Percentiles rank a stretch among this genome's conserved stretches.
These are phyloP conservation scores for Monomorium pharaonis DNA, from an alignment of 1,140 invertebrate genomes.

Conservation along the genomic window DNA sequence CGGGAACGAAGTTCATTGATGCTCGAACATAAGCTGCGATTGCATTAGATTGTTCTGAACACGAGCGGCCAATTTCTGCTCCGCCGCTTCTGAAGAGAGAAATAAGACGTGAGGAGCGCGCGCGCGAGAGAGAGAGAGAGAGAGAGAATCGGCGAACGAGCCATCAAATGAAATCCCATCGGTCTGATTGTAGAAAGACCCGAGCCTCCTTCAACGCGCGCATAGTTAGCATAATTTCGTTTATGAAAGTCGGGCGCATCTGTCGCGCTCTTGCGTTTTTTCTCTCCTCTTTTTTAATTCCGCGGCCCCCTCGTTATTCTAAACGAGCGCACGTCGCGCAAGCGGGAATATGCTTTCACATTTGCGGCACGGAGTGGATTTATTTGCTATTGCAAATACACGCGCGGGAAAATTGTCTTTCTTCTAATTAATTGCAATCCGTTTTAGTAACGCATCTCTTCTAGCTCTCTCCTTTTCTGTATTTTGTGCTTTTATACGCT, in stretches of 20 bases:
- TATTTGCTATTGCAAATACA: conserved; percentile 17
- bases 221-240: conserved; percentile 78
- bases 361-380: conserved; percentile 19
- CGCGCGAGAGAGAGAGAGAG: background rate
- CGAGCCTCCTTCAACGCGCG: conserved; percentile 57
- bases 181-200: conserved; percentile 45
- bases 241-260: conserved; percentile 69
- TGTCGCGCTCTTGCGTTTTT: conserved; percentile 22
- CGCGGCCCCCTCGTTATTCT: conserved; percentile 16
- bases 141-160: background rate
- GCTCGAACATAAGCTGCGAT: background rate
- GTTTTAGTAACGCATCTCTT: background rate
- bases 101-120: background rate
- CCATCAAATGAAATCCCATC: conserved; percentile 57
- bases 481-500: background rate
- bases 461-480: background rate
- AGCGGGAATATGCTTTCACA: conserved; percentile 22
- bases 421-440: conserved; percentile 37
- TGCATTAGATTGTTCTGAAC: background rate
- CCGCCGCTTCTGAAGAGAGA: background rate
- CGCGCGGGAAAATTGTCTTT: background rate
- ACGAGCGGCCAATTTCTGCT: background rate
- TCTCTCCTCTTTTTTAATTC: conserved; percentile 4
- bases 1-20: background rate
- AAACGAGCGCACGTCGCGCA: conserved; percentile 18